Base-by-base conservation (phyloP, 2,888 invertebrate genomes). In the Xestia rhomboidea region DNA sequence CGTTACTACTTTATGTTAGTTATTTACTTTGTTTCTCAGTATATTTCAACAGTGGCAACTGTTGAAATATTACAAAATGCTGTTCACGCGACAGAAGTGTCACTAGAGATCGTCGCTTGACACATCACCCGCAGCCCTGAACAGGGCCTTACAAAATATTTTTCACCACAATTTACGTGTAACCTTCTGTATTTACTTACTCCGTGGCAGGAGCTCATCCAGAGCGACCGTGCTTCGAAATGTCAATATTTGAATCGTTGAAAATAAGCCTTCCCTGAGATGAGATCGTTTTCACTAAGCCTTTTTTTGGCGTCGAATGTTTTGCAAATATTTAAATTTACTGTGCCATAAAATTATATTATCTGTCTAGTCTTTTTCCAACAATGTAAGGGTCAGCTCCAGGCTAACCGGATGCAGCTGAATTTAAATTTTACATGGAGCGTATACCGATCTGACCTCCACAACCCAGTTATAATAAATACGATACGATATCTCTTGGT, bases 221-320 rank as follows among this genome's bases (percentile, higher is more conserved):
- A 69, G 67, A 79, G 60, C 64, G 64, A 27, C 44, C n/a, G 71
- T 24, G 73, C 73, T 63, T 68, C 41, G 24, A 54, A 81, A 81
- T 74, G 76, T 78, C 82, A 88, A 84, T 88, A 77, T 88, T 88
- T 84, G 74, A 73, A 76, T 73, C 68, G 77, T 71, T 83, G 68
- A 73, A 85, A 76, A 84, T 85, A 77, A 87, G 75, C 76, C 71
- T 74, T 76, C 63, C 71, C 62, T 51, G 60, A 73, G 60, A 62
- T 64, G 73, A 77, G 69, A 76, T 76, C 66, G 72, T 82, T 72
- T 66, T 70, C 44, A 62, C 80, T 68, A 71, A 81, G 62, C 83
- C 79, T 68, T 68, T 69, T 68, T 73, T 70, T 57, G 38, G 21
- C 30, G 30, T 49, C 15, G 54, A 60, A 30, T 30, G 13, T 60